Conservation (phyloP, 2,113 vertebrate genomes). For the Cyphomyrus discorhynchus region DNA sequence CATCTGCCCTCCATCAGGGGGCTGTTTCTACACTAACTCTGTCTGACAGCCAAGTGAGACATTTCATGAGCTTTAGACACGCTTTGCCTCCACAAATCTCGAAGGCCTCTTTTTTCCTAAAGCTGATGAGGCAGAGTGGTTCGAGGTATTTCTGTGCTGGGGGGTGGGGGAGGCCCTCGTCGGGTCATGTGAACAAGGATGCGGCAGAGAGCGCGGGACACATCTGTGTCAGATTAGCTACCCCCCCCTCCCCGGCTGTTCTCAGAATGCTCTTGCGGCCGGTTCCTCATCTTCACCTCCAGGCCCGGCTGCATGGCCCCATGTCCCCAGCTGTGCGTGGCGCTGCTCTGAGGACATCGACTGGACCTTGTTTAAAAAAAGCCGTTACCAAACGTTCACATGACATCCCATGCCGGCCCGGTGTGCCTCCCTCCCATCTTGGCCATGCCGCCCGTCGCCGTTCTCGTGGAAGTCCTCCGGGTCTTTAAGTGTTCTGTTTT, state of each 20-base stretch:
- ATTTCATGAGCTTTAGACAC: neutral
- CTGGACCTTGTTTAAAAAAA: conserved; percentile 3
- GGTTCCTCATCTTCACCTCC: neutral
- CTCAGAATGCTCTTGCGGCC: neutral
- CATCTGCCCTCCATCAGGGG: neutral
- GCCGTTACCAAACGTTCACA: neutral
- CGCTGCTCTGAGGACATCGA: neutral
- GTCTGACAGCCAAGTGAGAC: conserved; percentile 3
- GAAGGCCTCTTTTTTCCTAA: neutral
- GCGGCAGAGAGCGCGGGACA: conserved; percentile 25
- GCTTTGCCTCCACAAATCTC: neutral
- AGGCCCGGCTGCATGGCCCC: neutral
- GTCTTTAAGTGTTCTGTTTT: conserved; percentile 7
- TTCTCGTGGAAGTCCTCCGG: neutral
- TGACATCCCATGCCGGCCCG: neutral
- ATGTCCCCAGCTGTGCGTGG: neutral
- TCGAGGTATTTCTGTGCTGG: conserved; percentile 15
- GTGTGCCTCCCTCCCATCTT: neutral
- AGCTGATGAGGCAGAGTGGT: neutral
- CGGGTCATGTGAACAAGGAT: conserved; percentile 55
- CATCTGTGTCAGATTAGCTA: conserved; percentile 56
- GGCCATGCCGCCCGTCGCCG: neutral
- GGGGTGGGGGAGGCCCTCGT: conserved; percentile 27
- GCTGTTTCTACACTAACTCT: neutral
- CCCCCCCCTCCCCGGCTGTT: neutral